A percentile compares a stretch with the other conserved stretches of the same genome.
Evolutionary conservation across 2,888 invertebrate species (phyloP).

Genomic region (Fragum fragum): DNA sequence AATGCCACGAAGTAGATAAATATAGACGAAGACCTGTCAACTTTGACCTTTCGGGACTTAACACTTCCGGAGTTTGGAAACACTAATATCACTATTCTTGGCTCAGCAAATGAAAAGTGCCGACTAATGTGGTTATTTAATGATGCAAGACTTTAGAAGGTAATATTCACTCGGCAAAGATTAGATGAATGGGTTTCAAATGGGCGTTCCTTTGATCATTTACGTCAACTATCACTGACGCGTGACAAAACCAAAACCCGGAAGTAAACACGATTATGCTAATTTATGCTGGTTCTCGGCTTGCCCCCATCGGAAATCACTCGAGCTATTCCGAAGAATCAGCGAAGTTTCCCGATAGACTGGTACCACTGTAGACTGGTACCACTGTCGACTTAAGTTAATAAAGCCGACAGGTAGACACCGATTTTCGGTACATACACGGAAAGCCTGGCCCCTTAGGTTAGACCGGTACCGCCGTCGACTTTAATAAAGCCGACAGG

Average conservation of each 20-base stretch:
- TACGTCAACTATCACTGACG: slow-evolving; percentile 1
- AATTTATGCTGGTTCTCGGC: not conserved
- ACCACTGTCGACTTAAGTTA: too few relatives aligned
- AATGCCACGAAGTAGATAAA: slow-evolving; percentile 41
- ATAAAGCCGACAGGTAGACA: too few relatives aligned
- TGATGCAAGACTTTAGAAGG: not conserved
- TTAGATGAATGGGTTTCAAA: not conserved
- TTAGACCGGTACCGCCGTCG: too few relatives aligned
- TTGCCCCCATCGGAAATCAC: too few relatives aligned
- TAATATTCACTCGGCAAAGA: too few relatives aligned
- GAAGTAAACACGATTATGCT: slow-evolving; percentile 11
- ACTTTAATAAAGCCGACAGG: too few relatives aligned
- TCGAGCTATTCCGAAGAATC: too few relatives aligned
- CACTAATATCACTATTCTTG: not conserved
- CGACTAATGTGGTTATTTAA: not conserved
- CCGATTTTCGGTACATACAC: too few relatives aligned
- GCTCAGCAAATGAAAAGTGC: too few relatives aligned
- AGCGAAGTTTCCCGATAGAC: too few relatives aligned
- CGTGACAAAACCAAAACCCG: not conserved
- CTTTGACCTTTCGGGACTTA: slow-evolving; percentile 37
- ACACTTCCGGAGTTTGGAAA: not conserved
- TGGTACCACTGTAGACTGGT: too few relatives aligned
- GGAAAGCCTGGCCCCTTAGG: too few relatives aligned
- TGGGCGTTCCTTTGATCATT: not conserved
- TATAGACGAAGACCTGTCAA: slow-evolving; percentile 23